A percentile compares a stretch with the other conserved stretches of the same genome.
Evolutionary conservation across 1,140 invertebrate species (phyloP).

Genomic region (Drosophila ohnishii): DNA sequence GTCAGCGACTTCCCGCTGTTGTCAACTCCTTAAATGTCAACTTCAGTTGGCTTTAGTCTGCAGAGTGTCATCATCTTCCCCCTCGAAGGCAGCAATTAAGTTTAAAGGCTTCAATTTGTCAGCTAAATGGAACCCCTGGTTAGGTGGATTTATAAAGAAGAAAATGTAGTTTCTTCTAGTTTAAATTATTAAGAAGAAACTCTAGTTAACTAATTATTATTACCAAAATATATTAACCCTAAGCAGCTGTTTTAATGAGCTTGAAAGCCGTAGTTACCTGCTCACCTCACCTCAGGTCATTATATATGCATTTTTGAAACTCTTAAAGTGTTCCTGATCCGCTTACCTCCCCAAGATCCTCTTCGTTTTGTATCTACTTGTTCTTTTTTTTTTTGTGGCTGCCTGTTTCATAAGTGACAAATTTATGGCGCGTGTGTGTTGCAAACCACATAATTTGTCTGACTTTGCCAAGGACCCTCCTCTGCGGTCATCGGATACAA

Average conservation of each 20-base stretch:
- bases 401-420: constrained; percentile 69
- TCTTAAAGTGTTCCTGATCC: constrained; percentile 30
- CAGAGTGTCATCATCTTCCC: constrained; percentile 36
- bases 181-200: not conserved
- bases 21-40: constrained; percentile 62
- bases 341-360: constrained; percentile 13
- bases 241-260: constrained; percentile 13
- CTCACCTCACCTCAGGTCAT: constrained; percentile 13
- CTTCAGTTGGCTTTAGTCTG: constrained; percentile 5
- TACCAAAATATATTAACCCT: not conserved
- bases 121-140: constrained; percentile 17
- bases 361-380: not conserved
- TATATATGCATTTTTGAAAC: constrained; percentile 20
- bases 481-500: constrained; percentile 43
- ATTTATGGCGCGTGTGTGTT: constrained; percentile 80
- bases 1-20: constrained; percentile 65
- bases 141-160: not conserved
- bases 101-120: constrained; percentile 44
- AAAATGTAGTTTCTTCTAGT: not conserved
- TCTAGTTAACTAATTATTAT: not conserved
- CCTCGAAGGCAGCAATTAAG: constrained; percentile 24
- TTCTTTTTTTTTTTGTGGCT: not conserved
- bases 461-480: constrained; percentile 44
- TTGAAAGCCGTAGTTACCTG: constrained; percentile 18
- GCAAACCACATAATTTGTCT: constrained; percentile 80